Conservation (phyloP, 2,797 vertebrate species). For the Linurgus olivaceus region DNA sequence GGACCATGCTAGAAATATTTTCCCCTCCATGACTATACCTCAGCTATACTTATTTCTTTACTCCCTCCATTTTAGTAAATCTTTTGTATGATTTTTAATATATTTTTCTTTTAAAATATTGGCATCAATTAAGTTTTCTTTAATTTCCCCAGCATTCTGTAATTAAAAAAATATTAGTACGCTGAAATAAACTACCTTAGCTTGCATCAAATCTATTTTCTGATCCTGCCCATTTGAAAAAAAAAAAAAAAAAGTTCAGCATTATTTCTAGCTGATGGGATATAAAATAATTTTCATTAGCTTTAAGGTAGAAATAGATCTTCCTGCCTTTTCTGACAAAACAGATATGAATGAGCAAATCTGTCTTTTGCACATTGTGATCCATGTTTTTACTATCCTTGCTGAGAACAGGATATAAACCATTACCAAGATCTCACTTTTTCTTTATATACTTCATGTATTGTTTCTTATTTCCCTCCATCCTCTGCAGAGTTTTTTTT, state of each 20-base stretch:
- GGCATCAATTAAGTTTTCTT: neutral
- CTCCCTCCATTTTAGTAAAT: neutral
- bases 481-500: neutral
- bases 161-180: neutral
- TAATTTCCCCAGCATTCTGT: neutral
- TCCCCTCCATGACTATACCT: neutral
- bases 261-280: neutral
- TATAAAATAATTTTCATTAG: neutral
- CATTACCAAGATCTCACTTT: neutral
- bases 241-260: neutral
- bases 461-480: neutral
- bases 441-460: neutral
- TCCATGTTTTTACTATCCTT: neutral
- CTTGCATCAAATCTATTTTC: neutral
- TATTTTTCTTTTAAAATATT: neutral
- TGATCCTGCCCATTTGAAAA: neutral
- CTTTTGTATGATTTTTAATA: neutral
- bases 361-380: neutral
- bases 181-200: neutral
- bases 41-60: neutral
- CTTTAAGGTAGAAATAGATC: neutral
- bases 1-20: neutral
- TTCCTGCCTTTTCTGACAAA: neutral
- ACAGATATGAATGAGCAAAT: neutral
- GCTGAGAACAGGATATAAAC: neutral